phyloP scores from a whole-genome alignment of 2,797 vertebrate genomes.

The Syngnathus rostellatus region DNA sequence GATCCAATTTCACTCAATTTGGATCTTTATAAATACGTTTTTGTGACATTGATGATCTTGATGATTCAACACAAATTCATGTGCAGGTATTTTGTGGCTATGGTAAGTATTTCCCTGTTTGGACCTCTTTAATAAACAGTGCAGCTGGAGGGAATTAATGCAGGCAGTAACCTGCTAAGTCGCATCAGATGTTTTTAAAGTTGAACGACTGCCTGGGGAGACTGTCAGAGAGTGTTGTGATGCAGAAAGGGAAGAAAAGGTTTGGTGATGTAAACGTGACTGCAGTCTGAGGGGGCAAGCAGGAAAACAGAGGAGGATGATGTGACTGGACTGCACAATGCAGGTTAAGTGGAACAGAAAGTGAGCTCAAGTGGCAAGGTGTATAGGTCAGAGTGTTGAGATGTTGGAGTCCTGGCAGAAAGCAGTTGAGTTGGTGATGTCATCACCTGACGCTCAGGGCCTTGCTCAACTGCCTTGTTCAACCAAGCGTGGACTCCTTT shows the following conservation, averaged over 20 bases:
- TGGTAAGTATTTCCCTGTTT: not conserved
- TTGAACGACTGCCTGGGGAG: conserved; percentile 21
- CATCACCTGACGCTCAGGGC: conserved; percentile 30
- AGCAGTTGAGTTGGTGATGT: conserved; percentile 40
- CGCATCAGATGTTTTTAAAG: conserved; percentile 48
- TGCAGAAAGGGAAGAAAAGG: not conserved
- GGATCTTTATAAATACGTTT: not conserved
- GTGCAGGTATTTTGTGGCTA: not conserved
- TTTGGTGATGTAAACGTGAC: conserved; percentile 7
- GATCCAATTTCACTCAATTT: not conserved
- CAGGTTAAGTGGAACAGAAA: conserved; percentile 4
- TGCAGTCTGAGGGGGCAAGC: conserved; percentile 1
- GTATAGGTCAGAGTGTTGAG: conserved; percentile 10
- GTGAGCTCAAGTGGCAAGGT: conserved; percentile 19
- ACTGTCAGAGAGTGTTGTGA: not conserved
- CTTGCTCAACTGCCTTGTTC: not conserved
- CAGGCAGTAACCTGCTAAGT: conserved; percentile 32
- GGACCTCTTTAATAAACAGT: not conserved
- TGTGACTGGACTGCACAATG: conserved; percentile 4
- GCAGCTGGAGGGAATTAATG: conserved; percentile 36
- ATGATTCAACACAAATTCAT: too few species aligned
- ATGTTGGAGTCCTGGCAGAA: conserved; percentile 37
- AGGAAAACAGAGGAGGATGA: not conserved
- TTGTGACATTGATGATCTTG: not conserved
- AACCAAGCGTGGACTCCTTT: not conserved